Evolutionary conservation across 2,113 vertebrate species (phyloP).

Genomic region (Irena cyanogastra): DNA sequence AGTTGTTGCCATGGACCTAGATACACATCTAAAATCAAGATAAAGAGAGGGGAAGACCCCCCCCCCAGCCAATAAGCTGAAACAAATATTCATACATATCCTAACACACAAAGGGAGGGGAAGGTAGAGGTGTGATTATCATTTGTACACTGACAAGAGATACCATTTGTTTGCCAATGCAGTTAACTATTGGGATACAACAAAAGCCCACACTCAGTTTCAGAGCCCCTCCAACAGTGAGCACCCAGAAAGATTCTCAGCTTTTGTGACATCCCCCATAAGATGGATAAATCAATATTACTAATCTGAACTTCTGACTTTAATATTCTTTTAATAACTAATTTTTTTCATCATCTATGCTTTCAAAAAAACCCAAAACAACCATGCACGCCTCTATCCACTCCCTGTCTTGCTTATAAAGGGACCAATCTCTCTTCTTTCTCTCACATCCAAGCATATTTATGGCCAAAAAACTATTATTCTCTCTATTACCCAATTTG

Average conservation of each 20-base stretch:
- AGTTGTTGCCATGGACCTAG: not conserved
- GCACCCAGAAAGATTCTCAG: not conserved
- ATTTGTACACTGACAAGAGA: not conserved
- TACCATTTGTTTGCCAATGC: not conserved
- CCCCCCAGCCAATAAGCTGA: not conserved
- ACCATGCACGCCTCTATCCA: not conserved
- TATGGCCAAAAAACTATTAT: not conserved
- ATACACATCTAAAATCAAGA: not conserved
- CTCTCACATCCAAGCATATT: not conserved
- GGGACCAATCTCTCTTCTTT: not conserved
- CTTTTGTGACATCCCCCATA: not conserved
- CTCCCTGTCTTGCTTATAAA: not conserved
- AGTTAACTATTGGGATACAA: not conserved
- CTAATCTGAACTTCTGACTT: not conserved
- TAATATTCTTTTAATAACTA: not conserved
- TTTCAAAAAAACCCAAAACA: not conserved
- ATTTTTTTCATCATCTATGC: not conserved
- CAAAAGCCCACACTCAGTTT: not conserved
- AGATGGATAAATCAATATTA: not conserved
- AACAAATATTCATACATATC: not conserved
- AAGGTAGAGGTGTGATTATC: not conserved
- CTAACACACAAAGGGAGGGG: not conserved
- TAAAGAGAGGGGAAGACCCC: not conserved
- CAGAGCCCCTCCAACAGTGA: not conserved
- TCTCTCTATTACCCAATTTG: not conserved